Conservation (phyloP, 2,888 invertebrate genomes). For the Sycophila texana region DNA sequence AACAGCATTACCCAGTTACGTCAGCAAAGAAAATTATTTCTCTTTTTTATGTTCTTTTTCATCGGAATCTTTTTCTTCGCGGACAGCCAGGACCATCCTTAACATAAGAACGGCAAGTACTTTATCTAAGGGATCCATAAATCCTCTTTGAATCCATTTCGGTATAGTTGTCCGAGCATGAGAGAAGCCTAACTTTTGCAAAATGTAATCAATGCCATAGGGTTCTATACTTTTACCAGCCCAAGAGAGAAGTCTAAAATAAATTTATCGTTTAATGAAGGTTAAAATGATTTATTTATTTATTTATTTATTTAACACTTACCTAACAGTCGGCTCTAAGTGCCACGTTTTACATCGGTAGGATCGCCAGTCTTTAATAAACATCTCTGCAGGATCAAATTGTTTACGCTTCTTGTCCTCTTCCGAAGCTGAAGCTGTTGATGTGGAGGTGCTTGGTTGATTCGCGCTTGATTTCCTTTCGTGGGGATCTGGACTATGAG, state of each 20-base stretch:
- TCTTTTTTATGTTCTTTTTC: slow-evolving; percentile 69
- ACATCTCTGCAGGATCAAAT: slow-evolving; percentile 79
- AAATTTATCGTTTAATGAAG: background rate
- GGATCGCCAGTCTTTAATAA: slow-evolving; percentile 90
- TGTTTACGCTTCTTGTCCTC: slow-evolving; percentile 75
- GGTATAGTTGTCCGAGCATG: slow-evolving; percentile 99
- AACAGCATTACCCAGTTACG: background rate
- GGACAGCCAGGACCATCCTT: slow-evolving; percentile 80
- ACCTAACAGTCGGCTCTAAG: slow-evolving; percentile 93
- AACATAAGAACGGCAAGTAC: slow-evolving; percentile 88
- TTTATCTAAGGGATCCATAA: slow-evolving; percentile 98
- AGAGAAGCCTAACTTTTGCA: slow-evolving; percentile 97
- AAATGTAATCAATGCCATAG: slow-evolving; percentile 98
- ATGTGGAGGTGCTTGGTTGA: slow-evolving; percentile 61
- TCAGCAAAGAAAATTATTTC: slow-evolving; percentile 55
- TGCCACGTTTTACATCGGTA: slow-evolving; percentile 98
- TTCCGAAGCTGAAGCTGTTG: slow-evolving; percentile 65
- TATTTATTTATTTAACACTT: slow-evolving; percentile 64
- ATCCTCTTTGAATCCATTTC: slow-evolving; percentile 99
- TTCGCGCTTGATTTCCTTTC: slow-evolving; percentile 63
- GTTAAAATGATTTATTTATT: background rate
- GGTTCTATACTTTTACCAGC: slow-evolving; percentile 98
- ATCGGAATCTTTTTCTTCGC: slow-evolving; percentile 70
- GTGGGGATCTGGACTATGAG: slow-evolving; percentile 74
- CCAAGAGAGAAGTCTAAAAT: slow-evolving; percentile 85